Percentiles rank a stretch among this genome's conserved stretches.
These are phyloP conservation scores for Drosophila mercatorum DNA, from an alignment of 2,888 invertebrate species.

Conservation along the genomic window DNA sequence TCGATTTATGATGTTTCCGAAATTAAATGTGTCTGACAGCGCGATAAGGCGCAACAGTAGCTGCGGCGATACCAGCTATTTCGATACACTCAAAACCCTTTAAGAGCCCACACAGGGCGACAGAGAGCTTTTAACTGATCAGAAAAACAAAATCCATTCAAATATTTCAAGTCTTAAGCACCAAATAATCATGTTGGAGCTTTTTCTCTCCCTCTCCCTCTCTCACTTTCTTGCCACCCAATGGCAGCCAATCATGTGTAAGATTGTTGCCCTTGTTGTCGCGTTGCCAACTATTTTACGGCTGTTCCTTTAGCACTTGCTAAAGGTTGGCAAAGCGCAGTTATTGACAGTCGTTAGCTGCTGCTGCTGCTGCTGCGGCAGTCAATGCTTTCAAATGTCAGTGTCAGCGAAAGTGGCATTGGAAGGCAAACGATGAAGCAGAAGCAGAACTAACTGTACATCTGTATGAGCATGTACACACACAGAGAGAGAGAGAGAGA, in stretches of 20 bases:
- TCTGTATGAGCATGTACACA: constrained; percentile 4
- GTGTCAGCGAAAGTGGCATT: constrained; percentile 73
- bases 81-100: constrained; percentile 47
- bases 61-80: constrained; percentile 23
- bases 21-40: constrained; percentile 65
- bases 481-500: not conserved
- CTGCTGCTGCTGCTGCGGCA: constrained; percentile 30
- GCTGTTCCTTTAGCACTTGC: constrained; percentile 19
- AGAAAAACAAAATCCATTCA: constrained; percentile 33
- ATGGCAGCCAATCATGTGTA: constrained; percentile 75
- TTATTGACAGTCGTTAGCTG: constrained; percentile 61
- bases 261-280: constrained; percentile 50
- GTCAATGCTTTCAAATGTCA: constrained; percentile 66
- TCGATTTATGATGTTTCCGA: constrained; percentile 75
- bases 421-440: constrained; percentile 5
- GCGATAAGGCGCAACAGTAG: constrained; percentile 69
- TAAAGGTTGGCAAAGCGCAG: constrained; percentile 31
- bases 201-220: too few species aligned
- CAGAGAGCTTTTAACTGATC: constrained; percentile 24
- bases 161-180: constrained; percentile 55
- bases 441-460: constrained; percentile 23
- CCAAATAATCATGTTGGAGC: constrained; percentile 76
- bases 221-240: not conserved
- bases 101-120: constrained; percentile 67
- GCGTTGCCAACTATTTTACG: constrained; percentile 59